Evolutionary conservation across 1,140 invertebrate species (phyloP).

Genomic region (Saccostrea cuccullata): DNA sequence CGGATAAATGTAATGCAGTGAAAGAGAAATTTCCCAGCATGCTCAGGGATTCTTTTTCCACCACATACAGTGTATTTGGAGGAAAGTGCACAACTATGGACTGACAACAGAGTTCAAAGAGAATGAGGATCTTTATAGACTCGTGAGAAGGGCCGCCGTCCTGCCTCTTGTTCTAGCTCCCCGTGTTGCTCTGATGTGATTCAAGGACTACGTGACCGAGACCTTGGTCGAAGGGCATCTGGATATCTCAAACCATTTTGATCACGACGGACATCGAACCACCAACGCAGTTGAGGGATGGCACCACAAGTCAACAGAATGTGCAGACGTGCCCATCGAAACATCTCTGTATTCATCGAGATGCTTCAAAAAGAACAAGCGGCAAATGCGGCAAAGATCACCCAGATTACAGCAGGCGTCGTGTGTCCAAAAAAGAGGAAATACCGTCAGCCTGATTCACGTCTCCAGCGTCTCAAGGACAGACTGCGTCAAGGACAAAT

Average conservation of each 20-base stretch:
- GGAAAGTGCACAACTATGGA: no score
- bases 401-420: no score
- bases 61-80: slow-evolving; percentile 6
- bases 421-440: no score
- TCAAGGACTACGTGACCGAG: neutral
- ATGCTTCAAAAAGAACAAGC: slow-evolving; percentile 15
- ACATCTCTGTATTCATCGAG: slow-evolving; percentile 60
- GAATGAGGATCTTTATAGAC: no score
- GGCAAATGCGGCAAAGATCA: no score
- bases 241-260: neutral
- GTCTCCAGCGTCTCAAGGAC: no score
- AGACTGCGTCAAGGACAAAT: no score
- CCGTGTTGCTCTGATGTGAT: neutral
- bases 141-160: no score
- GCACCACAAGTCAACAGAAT: slow-evolving; percentile 39
- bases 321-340: no score
- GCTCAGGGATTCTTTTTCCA: slow-evolving; percentile 37
- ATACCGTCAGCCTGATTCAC: no score
- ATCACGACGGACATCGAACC: neutral
- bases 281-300: slow-evolving; percentile 31
- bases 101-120: no score
- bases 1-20: neutral
- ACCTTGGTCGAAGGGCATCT: neutral
- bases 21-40: neutral
- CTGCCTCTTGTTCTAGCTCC: no score